These are phyloP conservation scores for Bicyclus anynana DNA, from an alignment of 1,140 invertebrate genomes.

Conservation along the genomic window DNA sequence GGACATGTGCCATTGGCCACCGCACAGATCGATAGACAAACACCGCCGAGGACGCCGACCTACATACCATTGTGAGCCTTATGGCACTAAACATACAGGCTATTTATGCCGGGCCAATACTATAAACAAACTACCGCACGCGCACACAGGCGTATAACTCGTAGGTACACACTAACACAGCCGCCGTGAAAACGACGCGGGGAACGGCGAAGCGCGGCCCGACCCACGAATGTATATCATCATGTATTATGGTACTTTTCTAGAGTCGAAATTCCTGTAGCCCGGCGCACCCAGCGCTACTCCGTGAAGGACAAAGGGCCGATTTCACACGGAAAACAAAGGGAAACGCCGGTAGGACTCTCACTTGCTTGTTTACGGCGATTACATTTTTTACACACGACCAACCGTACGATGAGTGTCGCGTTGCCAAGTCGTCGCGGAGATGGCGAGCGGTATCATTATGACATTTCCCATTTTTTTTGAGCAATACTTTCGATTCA, in stretches of 20 bases:
- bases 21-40: conserved; percentile 75
- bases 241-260: conserved; percentile 72
- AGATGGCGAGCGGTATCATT: conserved; percentile 54
- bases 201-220: conserved; percentile 52
- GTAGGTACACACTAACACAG: conserved; percentile 59
- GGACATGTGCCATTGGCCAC: conserved; percentile 74
- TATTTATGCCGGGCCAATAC: conserved; percentile 31
- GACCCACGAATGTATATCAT: conserved; percentile 64
- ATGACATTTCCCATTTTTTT: conserved; percentile 45
- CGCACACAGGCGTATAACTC: conserved; percentile 57
- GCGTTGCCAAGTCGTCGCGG: conserved; percentile 64
- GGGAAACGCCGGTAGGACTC: conserved; percentile 58
- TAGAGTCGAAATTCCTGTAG: conserved; percentile 73
- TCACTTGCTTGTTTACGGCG: conserved; percentile 46
- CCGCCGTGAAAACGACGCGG: conserved; percentile 59
- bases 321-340: conserved; percentile 70
- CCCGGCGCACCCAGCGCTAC: conserved; percentile 64
- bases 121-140: conserved; percentile 73
- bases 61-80: conserved; percentile 50
- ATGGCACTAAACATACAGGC: conserved; percentile 29
- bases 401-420: conserved; percentile 33
- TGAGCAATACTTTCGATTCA: conserved; percentile 7
- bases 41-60: conserved; percentile 63
- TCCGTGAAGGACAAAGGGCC: conserved; percentile 69
- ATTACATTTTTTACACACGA: conserved; percentile 46